A percentile compares a stretch with the other conserved stretches of the same genome.
These are phyloP conservation scores for Monopterus albus DNA, from an alignment of 2,113 vertebrate species.

Conservation along the genomic window DNA sequence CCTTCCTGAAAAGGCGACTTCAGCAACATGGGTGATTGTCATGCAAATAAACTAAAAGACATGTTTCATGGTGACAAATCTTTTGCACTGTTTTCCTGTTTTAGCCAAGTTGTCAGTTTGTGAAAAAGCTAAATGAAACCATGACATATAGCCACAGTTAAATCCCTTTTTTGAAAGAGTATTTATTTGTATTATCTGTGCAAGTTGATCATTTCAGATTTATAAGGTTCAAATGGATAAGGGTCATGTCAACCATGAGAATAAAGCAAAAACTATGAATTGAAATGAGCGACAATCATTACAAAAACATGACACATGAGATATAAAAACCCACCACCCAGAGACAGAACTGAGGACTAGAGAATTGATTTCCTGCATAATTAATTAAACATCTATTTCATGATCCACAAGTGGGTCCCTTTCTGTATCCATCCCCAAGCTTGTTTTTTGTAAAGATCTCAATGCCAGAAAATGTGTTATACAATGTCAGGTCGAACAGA, in stretches of 20 bases:
- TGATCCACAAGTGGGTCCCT: slow-evolving; percentile 46
- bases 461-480: no score
- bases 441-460: no score
- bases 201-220: not conserved
- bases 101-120: not conserved
- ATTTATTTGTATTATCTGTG: not conserved
- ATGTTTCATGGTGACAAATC: not conserved
- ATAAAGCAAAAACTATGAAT: slow-evolving; percentile 3
- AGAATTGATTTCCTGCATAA: not conserved
- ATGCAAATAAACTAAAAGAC: not conserved
- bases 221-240: not conserved
- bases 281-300: slow-evolving; percentile 2
- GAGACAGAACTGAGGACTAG: not conserved
- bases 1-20: slow-evolving; percentile 28
- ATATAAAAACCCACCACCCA: not conserved
- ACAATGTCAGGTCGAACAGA: slow-evolving; percentile 17
- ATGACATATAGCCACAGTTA: slow-evolving; percentile 11
- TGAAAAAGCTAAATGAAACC: not conserved
- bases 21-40: slow-evolving; percentile 22
- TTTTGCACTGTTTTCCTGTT: not conserved
- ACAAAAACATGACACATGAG: not conserved
- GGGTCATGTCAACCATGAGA: not conserved
- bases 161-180: slow-evolving; percentile 41
- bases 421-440: slow-evolving; percentile 49
- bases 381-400: not conserved